A percentile compares a stretch with the other conserved stretches of the same genome.
Evolutionary conservation across 1,140 invertebrate genomes (phyloP).

Genomic region (Helicoverpa armigera): DNA sequence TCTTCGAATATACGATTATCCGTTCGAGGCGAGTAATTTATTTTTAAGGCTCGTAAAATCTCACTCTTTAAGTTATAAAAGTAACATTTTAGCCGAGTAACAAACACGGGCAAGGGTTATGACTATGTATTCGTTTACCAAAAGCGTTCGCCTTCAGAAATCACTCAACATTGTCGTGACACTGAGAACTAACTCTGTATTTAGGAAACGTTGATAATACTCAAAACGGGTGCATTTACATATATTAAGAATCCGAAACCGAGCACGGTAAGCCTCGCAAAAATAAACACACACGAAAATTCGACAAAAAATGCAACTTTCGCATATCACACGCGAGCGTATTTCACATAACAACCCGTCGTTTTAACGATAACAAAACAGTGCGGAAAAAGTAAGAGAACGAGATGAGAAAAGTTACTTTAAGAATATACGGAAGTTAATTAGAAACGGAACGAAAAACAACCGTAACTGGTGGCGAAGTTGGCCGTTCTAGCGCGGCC

Average conservation of each 20-base stretch:
- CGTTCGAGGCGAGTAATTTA: slow-evolving; percentile 80
- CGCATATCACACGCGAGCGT: slow-evolving; percentile 76
- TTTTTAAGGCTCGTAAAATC: slow-evolving; percentile 85
- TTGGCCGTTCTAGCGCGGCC: slow-evolving; percentile 84
- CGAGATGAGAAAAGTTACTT: slow-evolving; percentile 86
- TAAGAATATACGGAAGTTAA: slow-evolving; percentile 86
- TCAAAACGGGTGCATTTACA: slow-evolving; percentile 71
- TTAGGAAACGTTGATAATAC: slow-evolving; percentile 65
- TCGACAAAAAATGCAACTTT: slow-evolving; percentile 70
- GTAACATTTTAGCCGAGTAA: slow-evolving; percentile 84
- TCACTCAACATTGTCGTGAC: slow-evolving; percentile 80
- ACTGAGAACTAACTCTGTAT: slow-evolving; percentile 73
- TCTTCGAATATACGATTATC: slow-evolving; percentile 76
- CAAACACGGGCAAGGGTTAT: slow-evolving; percentile 71
- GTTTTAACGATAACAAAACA: slow-evolving; percentile 67
- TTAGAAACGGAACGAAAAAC: slow-evolving; percentile 86
- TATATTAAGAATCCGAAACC: slow-evolving; percentile 69
- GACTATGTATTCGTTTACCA: slow-evolving; percentile 65
- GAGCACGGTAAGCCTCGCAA: slow-evolving; percentile 61
- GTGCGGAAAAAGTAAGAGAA: slow-evolving; percentile 72
- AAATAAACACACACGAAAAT: slow-evolving; percentile 74
- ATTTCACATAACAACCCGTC: slow-evolving; percentile 76
- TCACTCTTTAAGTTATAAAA: slow-evolving; percentile 84
- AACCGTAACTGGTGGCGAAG: slow-evolving; percentile 86
- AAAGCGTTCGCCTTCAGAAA: slow-evolving; percentile 74